Base-by-base conservation (phyloP, 1,140 invertebrate genomes). In the Cotesia typhae region DNA sequence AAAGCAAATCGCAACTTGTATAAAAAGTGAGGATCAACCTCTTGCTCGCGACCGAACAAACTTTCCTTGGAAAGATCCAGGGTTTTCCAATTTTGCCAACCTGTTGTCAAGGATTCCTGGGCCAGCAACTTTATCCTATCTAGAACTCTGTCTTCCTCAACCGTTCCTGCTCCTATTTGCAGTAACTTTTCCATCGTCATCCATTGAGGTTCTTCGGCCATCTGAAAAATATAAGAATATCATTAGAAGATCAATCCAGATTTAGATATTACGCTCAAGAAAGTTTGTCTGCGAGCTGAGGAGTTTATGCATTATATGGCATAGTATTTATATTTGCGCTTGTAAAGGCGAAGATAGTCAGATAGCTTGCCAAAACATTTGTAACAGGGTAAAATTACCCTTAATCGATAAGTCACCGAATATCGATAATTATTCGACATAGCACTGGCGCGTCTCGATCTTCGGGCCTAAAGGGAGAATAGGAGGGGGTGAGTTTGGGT, bases 1-100 rank as follows among this genome's bases (percentile, higher is more conserved):
- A 70, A 28, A 2, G 57, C 55, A 41, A 70, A 70, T 47, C 68
- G 53, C 9, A 70, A 35, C 36, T 61, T 70, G n/a, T 70, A 60
- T 47, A 60, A 20, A 37, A 70, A 14, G 14, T 61, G 67, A 2
- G 67, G 36, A 20, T 61, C 67, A 12, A 60, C 36, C 12, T n/a
- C 10, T n/a, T 6, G 38, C 17, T 51, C 41, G 12, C 17, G 17
- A 1, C 17, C 65, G 10, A 28, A 14, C 38, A 51, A 9, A 53
- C 9, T 14, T 28, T 67, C 65, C 20, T 51, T 52, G n/a, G 65
- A 67, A 14, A 67, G 59, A 60, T 60, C 59, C 20, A 60, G 35
- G 7, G 59, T 53, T 10, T 38, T 67, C 38, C 65, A 51, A 28
- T 67, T 47, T 41, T 2, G 28, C 65, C 47, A 67, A 12, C 41